These are phyloP conservation scores for Pelobates fuscus DNA, from an alignment of 2,113 vertebrate genomes.

Conservation along the genomic window DNA sequence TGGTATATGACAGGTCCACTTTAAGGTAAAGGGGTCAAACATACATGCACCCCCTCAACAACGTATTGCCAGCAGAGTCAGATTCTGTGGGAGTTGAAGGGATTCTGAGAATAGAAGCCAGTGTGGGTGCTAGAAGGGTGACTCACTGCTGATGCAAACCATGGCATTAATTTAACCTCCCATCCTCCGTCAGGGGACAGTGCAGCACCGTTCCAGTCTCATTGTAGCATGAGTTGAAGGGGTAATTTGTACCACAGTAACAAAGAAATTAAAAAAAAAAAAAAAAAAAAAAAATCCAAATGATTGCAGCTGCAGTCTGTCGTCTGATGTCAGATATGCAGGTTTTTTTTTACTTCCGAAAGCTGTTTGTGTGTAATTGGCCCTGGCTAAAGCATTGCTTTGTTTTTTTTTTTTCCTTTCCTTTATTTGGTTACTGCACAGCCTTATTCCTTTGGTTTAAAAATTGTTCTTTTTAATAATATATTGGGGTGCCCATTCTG, in stretches of 20 bases:
- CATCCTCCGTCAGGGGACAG: conserved; percentile 12
- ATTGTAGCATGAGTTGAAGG: background rate
- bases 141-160: conserved; percentile 37
- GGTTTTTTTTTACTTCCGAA: background rate
- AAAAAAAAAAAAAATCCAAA: background rate
- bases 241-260: background rate
- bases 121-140: conserved; percentile 42
- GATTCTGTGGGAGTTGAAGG: conserved; percentile 33
- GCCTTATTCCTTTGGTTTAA: no score
- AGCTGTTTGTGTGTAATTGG: background rate
- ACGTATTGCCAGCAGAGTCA: conserved; percentile 8
- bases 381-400: no score
- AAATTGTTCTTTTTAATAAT: no score
- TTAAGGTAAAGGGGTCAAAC: no score
- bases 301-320: background rate
- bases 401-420: no score
- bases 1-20: no score
- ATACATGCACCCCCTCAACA: no score
- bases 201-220: background rate
- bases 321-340: background rate
- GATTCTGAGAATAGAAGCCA: conserved; percentile 42
- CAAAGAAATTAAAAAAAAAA: background rate
- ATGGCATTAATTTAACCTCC: conserved; percentile 19
- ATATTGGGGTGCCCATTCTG: no score
- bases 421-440: no score